Evolutionary conservation across 2,113 vertebrate species (phyloP), one percentile per base, ranked within the genome.

Genomic region (Trinectes maculatus): DNA sequence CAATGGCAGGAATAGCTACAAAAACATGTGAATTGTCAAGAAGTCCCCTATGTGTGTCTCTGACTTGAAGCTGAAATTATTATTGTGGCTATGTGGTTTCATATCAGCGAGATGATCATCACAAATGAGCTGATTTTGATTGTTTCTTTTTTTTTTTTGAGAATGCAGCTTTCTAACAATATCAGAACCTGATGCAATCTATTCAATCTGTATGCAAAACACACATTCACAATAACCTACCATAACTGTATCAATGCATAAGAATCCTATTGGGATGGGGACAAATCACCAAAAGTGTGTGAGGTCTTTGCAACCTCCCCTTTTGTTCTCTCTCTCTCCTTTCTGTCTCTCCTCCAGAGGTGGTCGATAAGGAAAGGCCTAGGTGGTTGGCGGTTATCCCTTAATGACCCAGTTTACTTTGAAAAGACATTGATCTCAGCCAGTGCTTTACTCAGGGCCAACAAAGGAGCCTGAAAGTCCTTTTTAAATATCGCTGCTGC

Each of bases 391-490:
- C 71, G 63, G 81, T 87, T 87, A 90, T 88, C 79, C 85, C 75
- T 86, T 90, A 89, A 90, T 82, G 87, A 87, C 83, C 86, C 74
- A 53, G 83, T 88, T 89, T 75, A 84, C 82, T 91, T 88, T 88
- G 82, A 88, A 86, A 83, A 80, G 64, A 64, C 77, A 91, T 89
- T 83, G 88, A 90, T 91, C 72, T 52, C 64, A 57, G 73, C 54
- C 58, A 65, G 63, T 29, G 80, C 79, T 73, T 78, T 57, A 75
- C 79, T 81, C 77, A 19, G 37, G 29, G 69, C 71, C 69, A 74
- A 89, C 85, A 89, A 85, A 88, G 68, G 54, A 68, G 34, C 60
- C 59, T 72, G 56, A 68, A 79, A 79, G 69, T 68, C 60, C 62
- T 59, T 63, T 48, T 83, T 64, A 73, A 39, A 56, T 67, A 72